Conservation (phyloP, 2,888 invertebrate genomes). For the Perizoma affinitatum region DNA sequence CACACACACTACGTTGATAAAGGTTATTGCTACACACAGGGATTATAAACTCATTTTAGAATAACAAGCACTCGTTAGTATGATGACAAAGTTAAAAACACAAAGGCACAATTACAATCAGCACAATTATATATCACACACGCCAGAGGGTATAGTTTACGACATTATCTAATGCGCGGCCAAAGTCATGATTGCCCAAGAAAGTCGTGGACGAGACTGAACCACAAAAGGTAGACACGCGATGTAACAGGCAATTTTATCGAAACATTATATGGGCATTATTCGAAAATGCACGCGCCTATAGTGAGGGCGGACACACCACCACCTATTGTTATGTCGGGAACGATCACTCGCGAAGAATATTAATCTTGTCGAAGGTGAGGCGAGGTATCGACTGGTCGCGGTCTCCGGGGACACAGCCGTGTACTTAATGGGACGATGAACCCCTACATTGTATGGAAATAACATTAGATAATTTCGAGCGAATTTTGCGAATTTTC, state of each 20-base stretch:
- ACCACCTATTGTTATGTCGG: constrained; percentile 72
- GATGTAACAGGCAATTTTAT: constrained; percentile 74
- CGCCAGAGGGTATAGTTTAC: constrained; percentile 45
- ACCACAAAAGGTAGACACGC: constrained; percentile 62
- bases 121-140: constrained; percentile 40
- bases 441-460: constrained; percentile 60
- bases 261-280: constrained; percentile 81
- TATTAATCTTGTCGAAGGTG: constrained; percentile 78
- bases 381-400: constrained; percentile 57
- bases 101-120: constrained; percentile 43
- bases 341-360: constrained; percentile 72
- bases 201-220: constrained; percentile 71
- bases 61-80: constrained; percentile 40
- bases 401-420: constrained; percentile 55
- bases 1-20: constrained; percentile 46
- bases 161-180: constrained; percentile 34
- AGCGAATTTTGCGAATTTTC: constrained; percentile 43
- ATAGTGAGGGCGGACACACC: constrained; percentile 63
- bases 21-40: constrained; percentile 43
- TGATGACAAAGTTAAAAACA: constrained; percentile 45
- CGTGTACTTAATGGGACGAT: constrained; percentile 65
- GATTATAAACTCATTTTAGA: constrained; percentile 40
- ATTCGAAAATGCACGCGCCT: constrained; percentile 80
- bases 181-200: constrained; percentile 53
- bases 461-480: constrained; percentile 41